Evolutionary conservation across 2,797 vertebrate genomes (phyloP).

Genomic region (Leptodactylus fallax): DNA sequence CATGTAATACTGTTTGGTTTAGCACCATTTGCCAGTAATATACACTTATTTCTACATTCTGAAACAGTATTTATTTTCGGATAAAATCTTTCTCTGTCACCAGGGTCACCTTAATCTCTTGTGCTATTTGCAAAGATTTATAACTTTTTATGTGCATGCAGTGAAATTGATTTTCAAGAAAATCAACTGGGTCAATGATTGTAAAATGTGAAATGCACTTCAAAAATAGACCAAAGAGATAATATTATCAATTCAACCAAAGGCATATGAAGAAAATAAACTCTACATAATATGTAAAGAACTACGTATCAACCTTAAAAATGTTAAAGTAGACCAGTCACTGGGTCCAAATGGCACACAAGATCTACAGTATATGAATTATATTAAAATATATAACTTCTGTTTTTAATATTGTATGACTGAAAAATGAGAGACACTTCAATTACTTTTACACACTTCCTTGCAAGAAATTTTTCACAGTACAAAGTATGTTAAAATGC

Average conservation of each 20-base stretch:
- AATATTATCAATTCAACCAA: not conserved
- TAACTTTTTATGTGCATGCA: not conserved
- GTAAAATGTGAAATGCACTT: conserved; percentile 20
- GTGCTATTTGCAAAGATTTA: conserved; percentile 12
- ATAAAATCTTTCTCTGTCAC: not conserved
- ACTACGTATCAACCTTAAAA: not conserved
- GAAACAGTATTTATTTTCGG: not conserved
- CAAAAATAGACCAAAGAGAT: conserved; percentile 20
- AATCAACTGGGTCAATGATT: not conserved
- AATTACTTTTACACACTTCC: too few species aligned
- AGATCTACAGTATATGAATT: not conserved
- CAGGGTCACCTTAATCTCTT: conserved; percentile 33
- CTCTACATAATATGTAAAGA: not conserved
- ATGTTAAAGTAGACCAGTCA: not conserved
- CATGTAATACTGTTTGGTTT: not conserved
- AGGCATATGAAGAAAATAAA: not conserved
- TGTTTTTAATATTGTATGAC: too few species aligned
- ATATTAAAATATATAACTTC: not conserved
- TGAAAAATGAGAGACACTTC: too few species aligned
- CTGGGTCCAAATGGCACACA: not conserved
- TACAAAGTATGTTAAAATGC: too few species aligned
- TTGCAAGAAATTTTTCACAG: too few species aligned
- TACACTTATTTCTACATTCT: not conserved
- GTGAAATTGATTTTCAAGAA: conserved; percentile 18
- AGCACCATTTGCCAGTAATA: not conserved